Evolutionary conservation across 2,113 vertebrate genomes (phyloP).

Genomic region (Sterrhoptilus dennistouni): DNA sequence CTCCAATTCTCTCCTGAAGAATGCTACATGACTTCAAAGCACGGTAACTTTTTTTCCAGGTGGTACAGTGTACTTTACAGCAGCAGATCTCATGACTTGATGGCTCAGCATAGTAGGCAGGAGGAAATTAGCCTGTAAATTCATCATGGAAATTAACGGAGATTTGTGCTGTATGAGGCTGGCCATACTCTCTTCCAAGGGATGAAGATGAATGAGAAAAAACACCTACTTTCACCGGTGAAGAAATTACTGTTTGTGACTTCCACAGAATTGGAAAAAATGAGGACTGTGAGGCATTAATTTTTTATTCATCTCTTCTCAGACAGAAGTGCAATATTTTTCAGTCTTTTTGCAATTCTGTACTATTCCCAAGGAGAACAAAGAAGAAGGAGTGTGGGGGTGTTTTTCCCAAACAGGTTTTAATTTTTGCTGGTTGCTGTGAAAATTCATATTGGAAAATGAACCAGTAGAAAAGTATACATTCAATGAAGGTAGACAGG

Average conservation of each 20-base stretch:
- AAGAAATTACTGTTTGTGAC: not conserved
- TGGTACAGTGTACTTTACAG: not conserved
- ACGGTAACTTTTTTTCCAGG: not conserved
- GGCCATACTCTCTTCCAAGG: not conserved
- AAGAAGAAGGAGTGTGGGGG: not conserved
- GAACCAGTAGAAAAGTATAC: not conserved
- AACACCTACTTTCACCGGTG: not conserved
- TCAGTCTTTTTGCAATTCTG: not conserved
- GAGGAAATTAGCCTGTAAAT: not conserved
- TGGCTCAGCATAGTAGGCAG: not conserved
- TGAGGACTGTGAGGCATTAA: not conserved
- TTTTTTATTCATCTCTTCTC: not conserved
- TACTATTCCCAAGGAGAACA: not conserved
- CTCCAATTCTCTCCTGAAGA: not conserved
- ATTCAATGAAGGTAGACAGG: not conserved
- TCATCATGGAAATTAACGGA: not conserved
- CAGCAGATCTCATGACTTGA: not conserved
- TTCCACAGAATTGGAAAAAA: not conserved
- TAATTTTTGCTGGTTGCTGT: not conserved
- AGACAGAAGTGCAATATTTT: not conserved
- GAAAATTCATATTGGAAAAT: not conserved
- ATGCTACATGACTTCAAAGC: constrained; percentile 12
- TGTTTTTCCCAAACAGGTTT: not conserved
- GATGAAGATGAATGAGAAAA: not conserved
- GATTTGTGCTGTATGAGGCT: not conserved